Conservation (phyloP, 2,888 invertebrate genomes). For the Bellardia pandia region DNA sequence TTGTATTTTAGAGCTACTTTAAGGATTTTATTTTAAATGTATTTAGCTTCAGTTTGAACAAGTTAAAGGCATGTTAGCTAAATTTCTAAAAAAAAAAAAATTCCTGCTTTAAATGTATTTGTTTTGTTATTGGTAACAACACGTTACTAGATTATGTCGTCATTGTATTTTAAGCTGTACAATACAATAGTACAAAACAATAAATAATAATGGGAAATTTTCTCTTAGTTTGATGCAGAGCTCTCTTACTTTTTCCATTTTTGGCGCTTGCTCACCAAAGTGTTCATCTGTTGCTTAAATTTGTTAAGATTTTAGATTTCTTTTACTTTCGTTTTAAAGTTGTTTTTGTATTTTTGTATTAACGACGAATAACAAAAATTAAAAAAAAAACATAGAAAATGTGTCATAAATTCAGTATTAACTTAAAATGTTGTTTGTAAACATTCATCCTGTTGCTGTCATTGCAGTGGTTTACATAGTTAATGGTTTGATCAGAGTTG, state of each 20-base stretch:
- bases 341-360: conserved; percentile 15
- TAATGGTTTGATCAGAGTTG: conserved; percentile 30
- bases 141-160: conserved; percentile 38
- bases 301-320: not conserved
- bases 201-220: conserved; percentile 60
- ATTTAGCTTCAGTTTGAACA: conserved; percentile 3
- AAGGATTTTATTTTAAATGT: conserved; percentile 1
- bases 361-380: conserved; percentile 3
- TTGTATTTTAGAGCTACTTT: not conserved
- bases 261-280: conserved; percentile 55
- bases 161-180: not conserved
- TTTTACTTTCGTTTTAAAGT: conserved; percentile 8
- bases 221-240: not conserved
- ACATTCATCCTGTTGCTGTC: conserved; percentile 70
- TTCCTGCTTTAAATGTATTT: not conserved
- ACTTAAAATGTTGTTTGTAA: conserved; percentile 64
- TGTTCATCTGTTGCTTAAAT: conserved; percentile 70
- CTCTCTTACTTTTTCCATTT: not conserved
- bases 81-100: too few relatives aligned
- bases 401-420: conserved; percentile 56
- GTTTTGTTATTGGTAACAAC: conserved; percentile 15
- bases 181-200: not conserved
- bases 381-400: conserved; percentile 12
- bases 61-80: not conserved
- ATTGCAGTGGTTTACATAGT: conserved; percentile 61